A percentile compares a stretch with the other conserved stretches of the same genome.
These are phyloP conservation scores for Punctoribates punctum DNA, from an alignment of 2,888 invertebrate species.

Conservation along the genomic window DNA sequence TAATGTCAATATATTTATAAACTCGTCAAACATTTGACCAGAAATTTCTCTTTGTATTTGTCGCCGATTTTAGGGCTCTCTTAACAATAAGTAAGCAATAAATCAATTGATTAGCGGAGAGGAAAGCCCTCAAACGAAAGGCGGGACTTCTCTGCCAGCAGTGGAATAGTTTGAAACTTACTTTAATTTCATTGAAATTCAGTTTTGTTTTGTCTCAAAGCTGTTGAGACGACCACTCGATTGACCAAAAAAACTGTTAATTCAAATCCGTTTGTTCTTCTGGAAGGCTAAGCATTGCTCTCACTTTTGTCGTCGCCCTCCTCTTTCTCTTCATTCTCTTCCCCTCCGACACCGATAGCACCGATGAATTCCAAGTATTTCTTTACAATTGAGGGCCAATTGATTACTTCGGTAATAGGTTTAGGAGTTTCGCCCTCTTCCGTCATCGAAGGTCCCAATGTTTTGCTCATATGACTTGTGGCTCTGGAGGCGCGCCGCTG, in stretches of 20 bases:
- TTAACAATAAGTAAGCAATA: too few species aligned
- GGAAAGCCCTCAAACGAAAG: too few species aligned
- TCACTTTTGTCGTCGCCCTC: constrained; percentile 30
- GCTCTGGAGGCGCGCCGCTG: constrained; percentile 38
- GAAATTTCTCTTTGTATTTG: too few species aligned
- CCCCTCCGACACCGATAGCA: constrained; percentile 45
- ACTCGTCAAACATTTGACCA: too few species aligned
- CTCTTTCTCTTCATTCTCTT: constrained; percentile 44
- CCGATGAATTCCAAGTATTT: constrained; percentile 62
- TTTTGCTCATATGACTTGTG: constrained; percentile 42
- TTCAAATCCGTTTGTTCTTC: too few species aligned
- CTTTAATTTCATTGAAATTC: too few species aligned
- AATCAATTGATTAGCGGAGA: too few species aligned
- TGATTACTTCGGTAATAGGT: constrained; percentile 62
- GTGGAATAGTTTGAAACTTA: too few species aligned
- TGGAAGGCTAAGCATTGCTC: constrained; percentile 1
- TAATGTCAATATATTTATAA: too few species aligned
- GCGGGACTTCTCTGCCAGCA: too few species aligned
- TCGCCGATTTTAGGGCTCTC: too few species aligned
- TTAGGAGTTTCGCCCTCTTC: constrained; percentile 43
- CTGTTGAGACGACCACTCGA: not conserved
- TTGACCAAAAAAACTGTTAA: not conserved
- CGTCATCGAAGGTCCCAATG: constrained; percentile 38
- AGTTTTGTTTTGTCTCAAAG: too few species aligned
- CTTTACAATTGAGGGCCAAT: constrained; percentile 85